Evolutionary conservation across 1,140 invertebrate species (phyloP), one percentile per base, ranked within the genome.

Genomic region (Homalodisca vitripennis): DNA sequence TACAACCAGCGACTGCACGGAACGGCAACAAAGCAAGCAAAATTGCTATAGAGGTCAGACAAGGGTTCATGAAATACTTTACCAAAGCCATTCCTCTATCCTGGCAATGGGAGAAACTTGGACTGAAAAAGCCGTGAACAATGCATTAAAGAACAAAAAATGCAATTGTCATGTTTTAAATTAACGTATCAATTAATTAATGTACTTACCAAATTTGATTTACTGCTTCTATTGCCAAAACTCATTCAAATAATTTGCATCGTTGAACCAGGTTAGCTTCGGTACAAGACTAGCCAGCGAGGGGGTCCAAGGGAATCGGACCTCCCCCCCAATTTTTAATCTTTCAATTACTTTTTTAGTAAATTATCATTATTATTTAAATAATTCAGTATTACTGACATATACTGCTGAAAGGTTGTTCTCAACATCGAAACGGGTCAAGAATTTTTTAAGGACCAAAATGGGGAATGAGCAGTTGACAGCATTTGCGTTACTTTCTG

Each of bases 1-100:
- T 67, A 47, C n/a, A 57, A 2, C 27, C 65, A 46, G 75, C 78
- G 53, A 51, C 24, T 31, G n/a, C n/a, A n/a, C n/a, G 20, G 26
- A 20, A 32, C 66, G 22, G 30, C 27, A 22, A 26, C 57, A 22
- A 26, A 26, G 6, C 6, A 62, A 62, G 57, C 27, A 3, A 22
- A 62, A 62, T 26, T 13, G 6, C 20, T 29, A 62, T 10, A 29
- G 20, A 14, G 27, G 10, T 62, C 57, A 22, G 17, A 26, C 10
- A 62, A 26, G 3, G 2, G 57, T 62, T 27, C 57, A 22, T 29
- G 20, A 14, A 10, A 3, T 29, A 13, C 27, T 22, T 62, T 13
- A 20, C 24, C 2, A 30, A 62, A 10, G 10, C 13, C 12, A 10
- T 26, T 31, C 12, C 24, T 62, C 26, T 29, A 27, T 10, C 26